Percentiles rank a stretch among this genome's conserved stretches.
These are phyloP conservation scores for Platypus cylindrus DNA, from an alignment of 2,888 invertebrate species.

Conservation along the genomic window DNA sequence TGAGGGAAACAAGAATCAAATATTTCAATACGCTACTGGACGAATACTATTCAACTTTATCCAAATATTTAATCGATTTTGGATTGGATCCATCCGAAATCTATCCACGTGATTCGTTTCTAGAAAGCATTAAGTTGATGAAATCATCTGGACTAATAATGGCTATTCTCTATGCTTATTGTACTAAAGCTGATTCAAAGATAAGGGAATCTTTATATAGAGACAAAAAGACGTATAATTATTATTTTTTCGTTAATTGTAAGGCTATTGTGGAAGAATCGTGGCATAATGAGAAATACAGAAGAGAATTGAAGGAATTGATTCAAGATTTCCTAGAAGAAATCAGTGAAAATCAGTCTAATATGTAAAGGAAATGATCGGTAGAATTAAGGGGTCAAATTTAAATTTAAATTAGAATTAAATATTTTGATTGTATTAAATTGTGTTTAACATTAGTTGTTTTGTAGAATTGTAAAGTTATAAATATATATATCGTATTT, in stretches of 20 bases:
- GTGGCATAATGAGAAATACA: constrained; percentile 6
- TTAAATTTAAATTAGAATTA: too few species aligned
- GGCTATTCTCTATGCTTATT: constrained; percentile 11
- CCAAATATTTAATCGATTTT: constrained; percentile 15
- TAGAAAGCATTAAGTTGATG: constrained; percentile 17
- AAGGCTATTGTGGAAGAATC: constrained; percentile 3
- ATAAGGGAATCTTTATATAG: constrained; percentile 3
- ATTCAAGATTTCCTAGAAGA: constrained; percentile 4
- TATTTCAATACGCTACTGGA: constrained; percentile 16
- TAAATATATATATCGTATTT: too few species aligned
- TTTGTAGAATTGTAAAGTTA: too few species aligned
- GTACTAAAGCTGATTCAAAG: constrained; percentile 7
- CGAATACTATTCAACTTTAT: constrained; percentile 20
- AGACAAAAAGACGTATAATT: background rate
- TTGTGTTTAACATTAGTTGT: too few species aligned
- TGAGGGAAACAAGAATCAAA: constrained; percentile 15
- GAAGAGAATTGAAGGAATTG: constrained; percentile 5
- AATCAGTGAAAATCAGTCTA: too few species aligned
- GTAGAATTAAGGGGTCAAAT: too few species aligned
- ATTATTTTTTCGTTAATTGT: background rate
- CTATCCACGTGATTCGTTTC: constrained; percentile 15
- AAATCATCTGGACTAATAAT: constrained; percentile 15
- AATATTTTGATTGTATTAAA: too few species aligned
- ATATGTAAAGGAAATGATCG: constrained; percentile 1
- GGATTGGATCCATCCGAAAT: constrained; percentile 16